A percentile compares a stretch with the other conserved stretches of the same genome.
Conservation (phyloP, 2,888 invertebrate genomes). For the Parochlus steinenii region DNA sequence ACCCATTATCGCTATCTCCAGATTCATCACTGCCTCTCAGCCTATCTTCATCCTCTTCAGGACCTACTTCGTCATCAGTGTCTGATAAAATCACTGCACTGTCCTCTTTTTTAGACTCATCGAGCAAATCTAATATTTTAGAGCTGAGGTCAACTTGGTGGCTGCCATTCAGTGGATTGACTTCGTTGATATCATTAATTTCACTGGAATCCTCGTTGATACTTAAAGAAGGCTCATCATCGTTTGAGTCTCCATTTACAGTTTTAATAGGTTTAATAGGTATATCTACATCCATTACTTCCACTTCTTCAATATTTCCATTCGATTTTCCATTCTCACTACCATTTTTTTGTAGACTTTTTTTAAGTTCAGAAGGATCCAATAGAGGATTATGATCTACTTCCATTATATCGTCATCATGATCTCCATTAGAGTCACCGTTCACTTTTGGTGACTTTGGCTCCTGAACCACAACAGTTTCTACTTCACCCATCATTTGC, state of each 20-base stretch:
- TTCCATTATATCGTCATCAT: slow-evolving; percentile 16
- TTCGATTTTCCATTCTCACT: slow-evolving; percentile 9
- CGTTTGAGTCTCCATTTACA: slow-evolving; percentile 15
- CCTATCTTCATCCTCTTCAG: slow-evolving; percentile 14
- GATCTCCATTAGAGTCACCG: slow-evolving; percentile 21
- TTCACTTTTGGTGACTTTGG: slow-evolving; percentile 20
- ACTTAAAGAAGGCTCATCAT: slow-evolving; percentile 24
- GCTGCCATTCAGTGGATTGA: slow-evolving; percentile 11
- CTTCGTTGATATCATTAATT: slow-evolving; percentile 21
- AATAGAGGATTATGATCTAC: not conserved
- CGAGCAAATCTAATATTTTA: slow-evolving; percentile 12
- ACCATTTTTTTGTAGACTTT: slow-evolving; percentile 11
- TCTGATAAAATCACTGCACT: slow-evolving; percentile 14
- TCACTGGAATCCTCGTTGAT: slow-evolving; percentile 21
- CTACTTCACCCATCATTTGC: slow-evolving; percentile 18
- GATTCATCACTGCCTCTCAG: slow-evolving; percentile 14
- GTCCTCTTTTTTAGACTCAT: slow-evolving; percentile 15
- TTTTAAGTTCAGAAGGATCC: slow-evolving; percentile 3
- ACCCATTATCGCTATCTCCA: slow-evolving; percentile 9
- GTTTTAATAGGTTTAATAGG: too few relatives aligned
- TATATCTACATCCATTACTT: slow-evolving; percentile 16
- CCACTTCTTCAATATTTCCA: slow-evolving; percentile 14
- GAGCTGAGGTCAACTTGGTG: not conserved
- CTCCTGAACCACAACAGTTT: slow-evolving; percentile 19
- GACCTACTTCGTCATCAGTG: slow-evolving; percentile 3